Base-by-base conservation (phyloP, 2,113 vertebrate genomes). In the Salvelinus alpinus region DNA sequence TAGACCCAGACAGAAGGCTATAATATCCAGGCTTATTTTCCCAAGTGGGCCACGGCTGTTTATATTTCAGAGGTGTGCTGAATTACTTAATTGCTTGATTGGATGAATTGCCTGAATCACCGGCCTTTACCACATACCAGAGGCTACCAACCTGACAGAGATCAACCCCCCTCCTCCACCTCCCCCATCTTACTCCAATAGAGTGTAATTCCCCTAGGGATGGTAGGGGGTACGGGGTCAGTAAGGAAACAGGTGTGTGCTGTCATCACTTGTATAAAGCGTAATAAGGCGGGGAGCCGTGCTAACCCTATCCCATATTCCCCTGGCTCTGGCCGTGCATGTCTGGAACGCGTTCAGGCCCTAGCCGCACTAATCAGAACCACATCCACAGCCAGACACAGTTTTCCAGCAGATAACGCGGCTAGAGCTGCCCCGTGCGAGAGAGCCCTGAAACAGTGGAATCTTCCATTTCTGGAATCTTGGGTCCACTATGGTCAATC, bases 291-390 rank as follows among this genome's bases (percentile, higher is more conserved):
- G 4, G 3, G 6, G 54, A 57, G 54, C 54, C 6, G 5, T 4
- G 12, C 57, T 65, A 77, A 47, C 47, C 20, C 44, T 29, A 65
- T 74, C 70, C 64, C 67, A 67, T 72, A 34, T 73, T 48, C 71
- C 73, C 62, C 65, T 78, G 72, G 81, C 77, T 44, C 18, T 18
- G 78, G 65, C 70, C 72, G 22, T 31, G 79, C 80, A 44, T 69
- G 5, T 51, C 88, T 88, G 90, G 90, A 92, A 88, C 85, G 83
- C 84, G 77, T 79, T 89, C 84, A 76, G 84, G 24, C 75, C 85
- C 6, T 27, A 74, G 81, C 85, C 68, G 70, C 83, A 84, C 78
- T 92, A 93, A 93, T 91, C 89, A 88, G 69, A 90, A 89, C 84
- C 92, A 92, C 88, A 88, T 80, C 73, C 68, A 67, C 75, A 75